phyloP scores from a whole-genome alignment of 2,113 vertebrate species.

The Odocoileus hemionus region DNA sequence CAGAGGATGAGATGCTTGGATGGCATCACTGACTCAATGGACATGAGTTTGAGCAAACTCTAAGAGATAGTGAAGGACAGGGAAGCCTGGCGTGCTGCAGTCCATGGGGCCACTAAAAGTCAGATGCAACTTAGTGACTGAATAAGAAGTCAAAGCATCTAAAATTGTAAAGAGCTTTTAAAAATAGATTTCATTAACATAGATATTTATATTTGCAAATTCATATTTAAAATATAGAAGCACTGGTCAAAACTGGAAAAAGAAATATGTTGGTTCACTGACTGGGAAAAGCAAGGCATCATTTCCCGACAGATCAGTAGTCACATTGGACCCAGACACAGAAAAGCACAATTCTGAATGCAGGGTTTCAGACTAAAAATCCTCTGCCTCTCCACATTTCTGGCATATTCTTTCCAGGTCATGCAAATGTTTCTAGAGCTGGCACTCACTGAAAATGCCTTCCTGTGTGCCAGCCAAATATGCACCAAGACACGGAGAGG shows the following conservation, averaged over 20 bases:
- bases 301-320: not conserved
- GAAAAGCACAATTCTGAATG: not conserved
- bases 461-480: not conserved
- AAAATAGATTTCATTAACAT: not conserved
- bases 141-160: not conserved
- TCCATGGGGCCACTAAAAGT: not conserved
- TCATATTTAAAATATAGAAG: not conserved
- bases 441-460: not conserved
- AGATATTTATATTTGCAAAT: not conserved
- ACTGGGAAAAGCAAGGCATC: not conserved
- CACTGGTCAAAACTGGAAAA: not conserved
- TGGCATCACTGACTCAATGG: not conserved
- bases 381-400: not conserved
- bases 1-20: not conserved
- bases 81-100: not conserved
- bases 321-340: not conserved
- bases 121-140: not conserved
- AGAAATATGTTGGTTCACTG: not conserved
- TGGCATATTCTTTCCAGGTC: not conserved
- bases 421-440: not conserved
- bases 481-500: not conserved
- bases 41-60: not conserved
- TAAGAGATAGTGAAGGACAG: not conserved
- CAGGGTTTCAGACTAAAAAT: not conserved
- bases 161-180: not conserved